Conservation (phyloP, 2,113 vertebrate species). For the Rhea pennata region DNA sequence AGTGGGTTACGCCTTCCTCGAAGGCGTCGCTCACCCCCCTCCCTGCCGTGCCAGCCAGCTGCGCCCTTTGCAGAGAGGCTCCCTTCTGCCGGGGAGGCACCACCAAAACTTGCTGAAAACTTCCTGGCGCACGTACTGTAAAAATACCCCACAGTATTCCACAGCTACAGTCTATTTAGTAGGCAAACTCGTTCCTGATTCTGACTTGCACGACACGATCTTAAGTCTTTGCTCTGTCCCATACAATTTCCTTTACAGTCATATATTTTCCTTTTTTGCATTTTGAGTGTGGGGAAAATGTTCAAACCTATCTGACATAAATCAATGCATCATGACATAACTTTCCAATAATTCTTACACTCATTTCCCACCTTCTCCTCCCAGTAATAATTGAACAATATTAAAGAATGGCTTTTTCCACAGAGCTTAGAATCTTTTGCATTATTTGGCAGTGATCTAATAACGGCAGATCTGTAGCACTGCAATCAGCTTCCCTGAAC, state of each 20-base stretch:
- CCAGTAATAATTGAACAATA: background rate
- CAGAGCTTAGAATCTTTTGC: background rate
- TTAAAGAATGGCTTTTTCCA: background rate
- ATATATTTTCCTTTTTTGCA: background rate
- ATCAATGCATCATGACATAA: background rate
- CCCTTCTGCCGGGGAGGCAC: background rate
- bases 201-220: background rate
- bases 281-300: background rate
- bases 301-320: background rate
- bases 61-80: background rate
- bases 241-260: background rate
- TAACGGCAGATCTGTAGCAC: background rate
- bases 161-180: background rate
- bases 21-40: rapidly evolving
- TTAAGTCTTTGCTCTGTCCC: background rate
- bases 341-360: background rate
- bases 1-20: background rate
- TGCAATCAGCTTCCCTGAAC: rapidly evolving
- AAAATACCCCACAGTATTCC: background rate
- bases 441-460: background rate
- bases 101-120: background rate
- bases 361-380: background rate
- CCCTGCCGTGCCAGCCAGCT: rapidly evolving
- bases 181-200: background rate
- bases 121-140: background rate